Percentiles rank a stretch among this genome's conserved stretches.
These are phyloP conservation scores for Thryonomys swinderianus DNA, from an alignment of 2,113 vertebrate species.

Conservation along the genomic window DNA sequence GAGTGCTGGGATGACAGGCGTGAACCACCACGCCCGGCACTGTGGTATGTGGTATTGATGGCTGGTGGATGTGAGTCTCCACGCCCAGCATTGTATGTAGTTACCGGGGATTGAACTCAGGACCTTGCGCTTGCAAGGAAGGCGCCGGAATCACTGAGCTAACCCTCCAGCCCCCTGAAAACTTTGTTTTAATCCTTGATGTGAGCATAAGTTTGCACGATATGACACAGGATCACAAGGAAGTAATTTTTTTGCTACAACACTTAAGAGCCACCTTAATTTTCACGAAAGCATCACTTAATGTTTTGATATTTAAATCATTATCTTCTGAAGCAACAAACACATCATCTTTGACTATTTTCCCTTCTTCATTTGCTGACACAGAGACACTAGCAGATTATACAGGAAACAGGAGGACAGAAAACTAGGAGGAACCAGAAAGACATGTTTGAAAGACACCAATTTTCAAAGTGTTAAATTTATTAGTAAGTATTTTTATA, in stretches of 20 bases:
- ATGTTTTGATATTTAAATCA: not conserved
- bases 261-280: not conserved
- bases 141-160: too few relatives aligned
- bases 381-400: not conserved
- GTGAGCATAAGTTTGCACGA: not conserved
- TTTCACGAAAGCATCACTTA: not conserved
- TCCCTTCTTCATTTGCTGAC: not conserved
- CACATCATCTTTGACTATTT: not conserved
- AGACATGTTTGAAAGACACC: not conserved
- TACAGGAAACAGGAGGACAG: not conserved
- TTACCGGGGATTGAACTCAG: too few relatives aligned
- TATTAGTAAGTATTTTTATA: not conserved
- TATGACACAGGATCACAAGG: not conserved
- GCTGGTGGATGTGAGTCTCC: too few relatives aligned
- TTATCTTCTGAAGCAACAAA: constrained; percentile 18
- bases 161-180: too few relatives aligned
- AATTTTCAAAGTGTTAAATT: not conserved
- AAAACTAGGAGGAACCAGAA: not conserved
- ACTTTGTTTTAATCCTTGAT: not conserved
- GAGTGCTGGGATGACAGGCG: too few relatives aligned
- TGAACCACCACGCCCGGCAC: too few relatives aligned
- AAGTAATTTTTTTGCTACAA: not conserved
- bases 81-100: too few relatives aligned
- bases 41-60: too few relatives aligned
- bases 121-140: too few relatives aligned